Percentiles rank a stretch among this genome's conserved stretches.
phyloP scores from a whole-genome alignment of 2,797 vertebrate species.

The Pygocentrus nattereri region DNA sequence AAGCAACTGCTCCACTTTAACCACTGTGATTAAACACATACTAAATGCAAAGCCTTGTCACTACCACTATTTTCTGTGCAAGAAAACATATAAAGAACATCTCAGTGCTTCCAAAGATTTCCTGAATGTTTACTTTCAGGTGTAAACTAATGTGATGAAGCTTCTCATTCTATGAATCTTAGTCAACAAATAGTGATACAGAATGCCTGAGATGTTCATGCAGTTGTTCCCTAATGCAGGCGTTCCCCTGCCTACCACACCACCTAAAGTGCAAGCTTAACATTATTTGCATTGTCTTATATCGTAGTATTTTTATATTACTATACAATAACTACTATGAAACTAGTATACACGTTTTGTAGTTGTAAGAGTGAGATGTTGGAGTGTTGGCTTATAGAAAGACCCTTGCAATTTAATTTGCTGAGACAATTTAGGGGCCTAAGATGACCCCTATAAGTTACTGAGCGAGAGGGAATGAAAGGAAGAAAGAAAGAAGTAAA shows the following conservation, averaged over 20 bases:
- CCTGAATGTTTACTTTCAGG: too few species aligned
- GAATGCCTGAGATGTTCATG: not conserved
- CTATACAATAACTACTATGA: too few species aligned
- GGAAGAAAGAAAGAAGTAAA: not conserved
- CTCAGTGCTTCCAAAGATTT: not conserved
- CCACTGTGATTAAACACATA: conserved; percentile 23
- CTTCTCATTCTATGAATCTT: not conserved
- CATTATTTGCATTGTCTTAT: not conserved
- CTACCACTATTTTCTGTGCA: not conserved
- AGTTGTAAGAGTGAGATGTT: too few species aligned
- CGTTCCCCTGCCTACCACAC: not conserved
- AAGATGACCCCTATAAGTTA: not conserved
- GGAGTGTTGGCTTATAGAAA: too few species aligned
- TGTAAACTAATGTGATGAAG: not conserved
- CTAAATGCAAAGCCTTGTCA: conserved; percentile 18
- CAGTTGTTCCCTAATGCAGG: not conserved
- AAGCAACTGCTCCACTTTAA: conserved; percentile 16
- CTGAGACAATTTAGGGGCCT: too few species aligned
- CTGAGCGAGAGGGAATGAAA: not conserved
- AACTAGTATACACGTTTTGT: too few species aligned
- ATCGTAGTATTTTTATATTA: not conserved
- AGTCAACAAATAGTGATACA: not conserved
- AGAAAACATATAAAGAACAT: not conserved
- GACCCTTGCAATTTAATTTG: too few species aligned
- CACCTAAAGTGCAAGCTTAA: not conserved